A percentile compares a stretch with the other conserved stretches of the same genome.
phyloP scores from a whole-genome alignment of 2,113 vertebrate species.

The Cervus canadensis region DNA sequence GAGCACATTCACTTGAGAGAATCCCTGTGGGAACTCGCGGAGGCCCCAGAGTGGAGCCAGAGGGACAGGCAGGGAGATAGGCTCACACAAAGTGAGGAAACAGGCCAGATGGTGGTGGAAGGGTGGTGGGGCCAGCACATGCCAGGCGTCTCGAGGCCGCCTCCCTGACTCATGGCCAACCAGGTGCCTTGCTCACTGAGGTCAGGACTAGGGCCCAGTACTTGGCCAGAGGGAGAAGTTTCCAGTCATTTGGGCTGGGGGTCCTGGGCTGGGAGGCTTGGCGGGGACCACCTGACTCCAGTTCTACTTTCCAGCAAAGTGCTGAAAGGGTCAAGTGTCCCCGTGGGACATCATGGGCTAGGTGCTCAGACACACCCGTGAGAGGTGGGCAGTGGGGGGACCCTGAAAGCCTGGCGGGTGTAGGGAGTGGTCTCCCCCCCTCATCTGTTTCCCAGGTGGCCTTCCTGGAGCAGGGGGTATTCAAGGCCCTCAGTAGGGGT shows the following conservation, averaged over 20 bases:
- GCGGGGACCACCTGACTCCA: background rate
- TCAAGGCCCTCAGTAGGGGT: background rate
- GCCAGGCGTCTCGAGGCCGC: background rate
- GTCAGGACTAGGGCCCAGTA: background rate
- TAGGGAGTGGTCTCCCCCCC: fast-evolving
- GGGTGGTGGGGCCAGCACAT: too few relatives aligned
- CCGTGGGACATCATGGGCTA: background rate
- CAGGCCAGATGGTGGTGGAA: background rate
- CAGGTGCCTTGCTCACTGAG: background rate
- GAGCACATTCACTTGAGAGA: background rate
- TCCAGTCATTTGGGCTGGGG: background rate
- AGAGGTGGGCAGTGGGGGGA: background rate
- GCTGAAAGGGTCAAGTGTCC: background rate
- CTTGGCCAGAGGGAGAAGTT: background rate
- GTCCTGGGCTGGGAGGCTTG: background rate
- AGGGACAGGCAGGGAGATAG: background rate
- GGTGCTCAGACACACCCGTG: background rate
- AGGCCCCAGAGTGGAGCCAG: background rate
- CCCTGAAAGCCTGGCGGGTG: background rate
- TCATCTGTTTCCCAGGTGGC: background rate
- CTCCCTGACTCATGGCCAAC: too few relatives aligned
- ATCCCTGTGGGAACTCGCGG: background rate
- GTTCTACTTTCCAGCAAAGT: background rate
- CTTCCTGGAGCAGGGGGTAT: background rate
- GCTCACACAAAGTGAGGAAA: background rate